phyloP scores from a whole-genome alignment of 2,888 invertebrate genomes.

The Cacoxenus indagator region DNA sequence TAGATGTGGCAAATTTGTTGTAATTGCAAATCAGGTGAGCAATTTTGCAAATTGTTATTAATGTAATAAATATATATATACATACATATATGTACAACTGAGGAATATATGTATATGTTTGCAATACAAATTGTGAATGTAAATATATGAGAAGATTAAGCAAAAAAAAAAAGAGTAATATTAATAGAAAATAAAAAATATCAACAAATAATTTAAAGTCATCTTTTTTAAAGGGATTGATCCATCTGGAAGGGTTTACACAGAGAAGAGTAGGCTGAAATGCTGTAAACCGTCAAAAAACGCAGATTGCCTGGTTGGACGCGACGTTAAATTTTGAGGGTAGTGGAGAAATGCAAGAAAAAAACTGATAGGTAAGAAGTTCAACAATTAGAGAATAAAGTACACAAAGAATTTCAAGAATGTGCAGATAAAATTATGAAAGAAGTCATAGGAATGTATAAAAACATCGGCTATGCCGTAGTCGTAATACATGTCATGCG shows the following conservation, averaged over 20 bases:
- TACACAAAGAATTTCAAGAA: not conserved
- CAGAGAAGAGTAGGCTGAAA: too few relatives aligned
- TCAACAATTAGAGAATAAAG: not conserved
- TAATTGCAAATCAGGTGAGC: conserved; percentile 54
- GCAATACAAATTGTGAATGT: conserved; percentile 28
- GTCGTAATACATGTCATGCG: too few relatives aligned
- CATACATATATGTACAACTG: conserved; percentile 26
- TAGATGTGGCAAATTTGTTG: conserved; percentile 15
- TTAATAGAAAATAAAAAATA: conserved; percentile 45
- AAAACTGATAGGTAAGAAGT: not conserved
- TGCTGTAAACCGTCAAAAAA: too few relatives aligned
- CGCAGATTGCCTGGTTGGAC: too few relatives aligned
- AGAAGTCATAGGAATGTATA: not conserved
- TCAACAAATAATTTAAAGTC: too few relatives aligned
- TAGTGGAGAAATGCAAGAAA: too few relatives aligned
- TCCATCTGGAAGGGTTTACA: too few relatives aligned
- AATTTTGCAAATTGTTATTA: conserved; percentile 62
- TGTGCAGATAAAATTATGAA: not conserved
- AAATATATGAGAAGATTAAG: conserved; percentile 28
- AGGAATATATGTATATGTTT: conserved; percentile 31
- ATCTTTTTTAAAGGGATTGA: too few relatives aligned
- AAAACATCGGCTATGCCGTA: too few relatives aligned
- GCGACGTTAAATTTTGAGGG: too few relatives aligned
- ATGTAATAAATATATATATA: conserved; percentile 45
- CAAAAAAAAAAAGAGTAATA: conserved; percentile 35